Conservation (phyloP, 2,888 invertebrate species). For the Euproctis similis region DNA sequence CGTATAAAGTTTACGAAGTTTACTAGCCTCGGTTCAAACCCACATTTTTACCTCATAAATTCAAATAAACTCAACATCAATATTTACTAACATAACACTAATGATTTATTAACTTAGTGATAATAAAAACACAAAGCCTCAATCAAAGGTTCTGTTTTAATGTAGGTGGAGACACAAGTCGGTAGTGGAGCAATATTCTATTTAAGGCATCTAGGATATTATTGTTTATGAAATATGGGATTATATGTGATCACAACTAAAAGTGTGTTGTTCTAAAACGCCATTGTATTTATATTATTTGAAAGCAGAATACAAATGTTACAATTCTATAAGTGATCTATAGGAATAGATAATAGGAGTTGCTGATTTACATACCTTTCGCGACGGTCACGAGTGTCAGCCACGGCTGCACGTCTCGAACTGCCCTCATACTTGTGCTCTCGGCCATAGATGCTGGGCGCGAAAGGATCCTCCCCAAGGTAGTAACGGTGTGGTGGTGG, state of each 20-base stretch:
- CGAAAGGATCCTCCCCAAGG: constrained; percentile 90
- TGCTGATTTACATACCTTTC: constrained; percentile 64
- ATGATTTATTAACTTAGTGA: constrained; percentile 43
- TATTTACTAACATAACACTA: constrained; percentile 12
- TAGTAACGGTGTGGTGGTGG: constrained; percentile 85
- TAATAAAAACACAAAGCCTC: constrained; percentile 48
- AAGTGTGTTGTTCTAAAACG: too few species aligned
- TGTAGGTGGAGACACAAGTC: constrained; percentile 48
- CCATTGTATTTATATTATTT: too few species aligned
- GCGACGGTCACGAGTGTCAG: constrained; percentile 60
- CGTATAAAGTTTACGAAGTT: constrained; percentile 15
- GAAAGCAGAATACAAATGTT: too few species aligned
- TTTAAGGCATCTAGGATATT: constrained; percentile 48
- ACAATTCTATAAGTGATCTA: too few species aligned
- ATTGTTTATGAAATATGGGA: constrained; percentile 28
- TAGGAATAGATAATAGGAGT: too few species aligned
- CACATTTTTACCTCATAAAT: constrained; percentile 16
- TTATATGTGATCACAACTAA: constrained; percentile 19
- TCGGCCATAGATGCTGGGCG: constrained; percentile 87
- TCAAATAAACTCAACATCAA: too few species aligned
- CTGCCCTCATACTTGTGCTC: constrained; percentile 88
- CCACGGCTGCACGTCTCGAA: constrained; percentile 63
- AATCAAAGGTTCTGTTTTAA: constrained; percentile 46
- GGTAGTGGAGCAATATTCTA: constrained; percentile 56
- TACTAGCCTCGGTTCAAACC: constrained; percentile 14